A percentile compares a stretch with the other conserved stretches of the same genome.
Conservation (phyloP, 2,888 invertebrate genomes). For the Endotricha flammealis region DNA sequence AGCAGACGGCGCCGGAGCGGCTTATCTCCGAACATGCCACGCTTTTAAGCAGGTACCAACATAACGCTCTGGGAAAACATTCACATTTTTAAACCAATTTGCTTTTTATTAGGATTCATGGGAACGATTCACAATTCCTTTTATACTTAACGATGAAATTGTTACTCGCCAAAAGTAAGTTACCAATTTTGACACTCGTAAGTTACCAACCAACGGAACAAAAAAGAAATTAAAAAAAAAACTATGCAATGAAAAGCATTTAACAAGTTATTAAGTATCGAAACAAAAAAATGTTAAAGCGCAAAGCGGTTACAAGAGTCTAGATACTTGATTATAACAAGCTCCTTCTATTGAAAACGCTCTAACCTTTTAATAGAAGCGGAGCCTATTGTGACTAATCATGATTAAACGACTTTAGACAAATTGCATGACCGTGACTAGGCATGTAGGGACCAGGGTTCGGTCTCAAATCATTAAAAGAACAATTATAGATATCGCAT, state of each 20-base stretch:
- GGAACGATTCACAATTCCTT: slow-evolving; percentile 17
- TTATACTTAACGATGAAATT: neutral
- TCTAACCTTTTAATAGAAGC: slow-evolving; percentile 67
- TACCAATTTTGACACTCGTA: no score
- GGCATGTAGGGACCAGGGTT: slow-evolving; percentile 62
- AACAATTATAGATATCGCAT: slow-evolving; percentile 77
- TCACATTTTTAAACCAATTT: slow-evolving; percentile 66
- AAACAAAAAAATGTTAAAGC: slow-evolving; percentile 13
- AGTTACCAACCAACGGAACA: no score
- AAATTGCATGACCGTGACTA: slow-evolving; percentile 78
- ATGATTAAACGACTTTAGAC: slow-evolving; percentile 78
- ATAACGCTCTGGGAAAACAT: slow-evolving; percentile 56
- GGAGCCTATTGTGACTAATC: slow-evolving; percentile 75
- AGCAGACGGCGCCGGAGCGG: slow-evolving; percentile 70
- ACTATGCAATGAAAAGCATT: neutral
- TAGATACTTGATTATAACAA: slow-evolving; percentile 34
- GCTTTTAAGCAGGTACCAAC: slow-evolving; percentile 73
- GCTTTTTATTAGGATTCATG: slow-evolving; percentile 61
- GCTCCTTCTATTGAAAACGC: slow-evolving; percentile 53
- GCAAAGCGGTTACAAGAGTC: slow-evolving; percentile 16
- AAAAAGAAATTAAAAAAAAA: neutral
- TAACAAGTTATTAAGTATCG: slow-evolving; percentile 2
- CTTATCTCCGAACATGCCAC: slow-evolving; percentile 74
- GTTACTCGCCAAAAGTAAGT: neutral
- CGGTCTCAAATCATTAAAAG: slow-evolving; percentile 76